Evolutionary conservation across 64 coral and sea anemone genomes (phyloP).

Genomic region (Montipora foliosa): DNA sequence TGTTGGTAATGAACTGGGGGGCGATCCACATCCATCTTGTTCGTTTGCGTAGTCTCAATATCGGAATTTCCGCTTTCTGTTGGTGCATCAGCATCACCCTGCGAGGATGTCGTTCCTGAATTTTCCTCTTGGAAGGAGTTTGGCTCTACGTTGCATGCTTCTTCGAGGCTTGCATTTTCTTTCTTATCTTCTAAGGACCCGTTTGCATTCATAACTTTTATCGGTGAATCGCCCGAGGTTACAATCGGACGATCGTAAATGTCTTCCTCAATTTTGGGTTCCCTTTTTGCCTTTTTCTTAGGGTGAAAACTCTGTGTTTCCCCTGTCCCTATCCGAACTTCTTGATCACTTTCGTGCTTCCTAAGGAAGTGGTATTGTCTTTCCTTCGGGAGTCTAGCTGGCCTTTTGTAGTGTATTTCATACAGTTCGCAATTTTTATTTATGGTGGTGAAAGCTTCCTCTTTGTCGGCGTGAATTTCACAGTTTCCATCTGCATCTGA

Average conservation of each 20-base stretch:
- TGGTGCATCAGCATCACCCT: neutral
- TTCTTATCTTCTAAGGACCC: neutral
- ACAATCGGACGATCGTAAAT: neutral
- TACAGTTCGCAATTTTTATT: too few species aligned
- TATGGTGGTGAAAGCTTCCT: too few species aligned
- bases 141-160: neutral
- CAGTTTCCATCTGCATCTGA: too few species aligned
- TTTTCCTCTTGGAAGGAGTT: neutral
- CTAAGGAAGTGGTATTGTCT: too few species aligned
- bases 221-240: neutral
- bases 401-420: too few species aligned
- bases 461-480: too few species aligned
- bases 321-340: neutral
- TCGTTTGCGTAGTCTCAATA: too few species aligned
- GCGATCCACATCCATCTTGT: neutral
- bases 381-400: too few species aligned
- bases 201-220: neutral
- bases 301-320: neutral
- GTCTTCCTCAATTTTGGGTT: neutral
- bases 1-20: too few species aligned
- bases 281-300: neutral
- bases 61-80: too few species aligned
- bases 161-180: neutral
- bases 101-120: neutral
- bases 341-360: neutral